Evolutionary conservation across 2,888 invertebrate species (phyloP), one percentile per base, ranked within the genome.

Genomic region (Plagiodera versicolora): DNA sequence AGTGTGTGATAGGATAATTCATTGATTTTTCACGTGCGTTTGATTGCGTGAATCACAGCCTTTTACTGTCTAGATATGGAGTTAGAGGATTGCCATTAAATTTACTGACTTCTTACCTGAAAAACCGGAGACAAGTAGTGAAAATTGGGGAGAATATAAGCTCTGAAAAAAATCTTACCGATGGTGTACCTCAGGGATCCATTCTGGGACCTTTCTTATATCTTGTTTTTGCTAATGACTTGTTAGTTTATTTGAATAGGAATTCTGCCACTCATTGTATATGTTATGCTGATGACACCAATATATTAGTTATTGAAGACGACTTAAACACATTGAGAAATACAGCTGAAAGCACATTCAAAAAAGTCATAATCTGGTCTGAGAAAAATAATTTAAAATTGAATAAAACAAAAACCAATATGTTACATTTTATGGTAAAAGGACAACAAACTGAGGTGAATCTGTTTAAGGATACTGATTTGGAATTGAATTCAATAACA

Each of bases 391-490:
- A 50, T 14, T 50, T 50, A 11, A 14, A 17, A 18, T 16, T 50
- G 49, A 50, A 14, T 16, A 11, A 30, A 50, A 10, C 49, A 9
- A 30, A 50, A 24, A 50, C 49, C 9, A 50, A 24, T 8, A 18
- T 50, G n/a, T 50, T 50, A 10, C 16, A 50, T 14, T 50, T 50
- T 30, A 30, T 10, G 49, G 18, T 50, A 11, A 50, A 24, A 6
- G 30, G 49, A 50, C 49, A 50, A 50, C 49, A 30, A 50, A 16
- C 28, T 50, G 30, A 28, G 49, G 5, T 50, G 49, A 16, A 50
- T 18, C 30, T 28, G 30, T 50, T 50, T 30, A 17, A 28, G 28
- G 16, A 50, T 30, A 50, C 49, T 50, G 49, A 16, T 24, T 50
- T 28, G 49, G 49, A 30, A 50, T 28, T 50, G 49, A 30, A 14